Base-by-base conservation (phyloP, 2,888 invertebrate species). In the Eueremaeus valkanovi region DNA sequence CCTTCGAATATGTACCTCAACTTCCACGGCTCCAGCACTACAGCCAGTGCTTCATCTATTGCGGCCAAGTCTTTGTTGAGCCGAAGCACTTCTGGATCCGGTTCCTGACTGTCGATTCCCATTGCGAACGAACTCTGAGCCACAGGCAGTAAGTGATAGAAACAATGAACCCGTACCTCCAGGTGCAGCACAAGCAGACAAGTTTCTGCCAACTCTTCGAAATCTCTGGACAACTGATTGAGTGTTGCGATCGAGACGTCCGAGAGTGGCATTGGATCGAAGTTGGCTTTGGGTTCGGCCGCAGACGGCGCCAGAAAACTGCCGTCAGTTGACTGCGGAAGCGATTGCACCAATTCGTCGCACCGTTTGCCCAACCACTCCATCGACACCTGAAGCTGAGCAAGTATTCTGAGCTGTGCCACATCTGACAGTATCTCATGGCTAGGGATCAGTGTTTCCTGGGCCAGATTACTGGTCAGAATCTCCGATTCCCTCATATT, bases 101-200 rank as follows among this genome's bases (percentile, higher is more conserved):
- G 89, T 75, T 92, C 91, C 79, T 91, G 88, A 73, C 89, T 88
- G 83, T 91, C 90, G 80, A 89, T 88, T 77, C 89, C 88, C 68
- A 84, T 84, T 33, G 82, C 83, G 80, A 81, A 81, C 1, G 79
- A 79, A 55, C 79, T 78, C 76, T 79, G 75, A 40, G 74, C 78
- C 58, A 77, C 78, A 76, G 78, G 80, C 76, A 88, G 87, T 79
- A 97, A 86, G 85, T 94, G 95, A 85, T 93, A 93, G 86, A 97
- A 96, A 84, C 96, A 97, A 83, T 95, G 95, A 61, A 97, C 95
- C 76, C 95, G 88, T 77, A 92, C 88, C 87, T 98, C 97, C 80
- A 97, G 86, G 86, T 97, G 96, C 74, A 97, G 85, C 77, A 97
- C 89, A 58, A 98, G 85, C 77, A 97, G 87, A 81, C 95, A 95